Conservation (phyloP, 2,113 vertebrate genomes). For the Siniperca knerii region DNA sequence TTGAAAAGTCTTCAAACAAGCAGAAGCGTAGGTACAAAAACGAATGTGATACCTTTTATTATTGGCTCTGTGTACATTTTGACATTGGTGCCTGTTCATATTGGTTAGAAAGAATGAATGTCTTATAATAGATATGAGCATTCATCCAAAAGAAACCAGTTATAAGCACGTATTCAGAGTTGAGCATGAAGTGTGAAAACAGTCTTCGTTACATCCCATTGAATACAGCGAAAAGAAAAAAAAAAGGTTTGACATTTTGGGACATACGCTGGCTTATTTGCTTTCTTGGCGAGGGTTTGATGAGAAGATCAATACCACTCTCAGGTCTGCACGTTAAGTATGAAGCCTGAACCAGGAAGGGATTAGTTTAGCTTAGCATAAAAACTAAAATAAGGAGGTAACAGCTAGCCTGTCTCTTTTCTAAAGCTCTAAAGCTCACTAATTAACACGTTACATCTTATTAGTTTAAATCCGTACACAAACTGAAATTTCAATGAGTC, state of each 20-base stretch:
- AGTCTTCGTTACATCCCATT: not conserved
- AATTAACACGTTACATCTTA: not conserved
- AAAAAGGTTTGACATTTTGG: slow-evolving; percentile 13
- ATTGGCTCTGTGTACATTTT: slow-evolving; percentile 3
- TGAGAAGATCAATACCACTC: slow-evolving; percentile 1
- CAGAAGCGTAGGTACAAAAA: slow-evolving; percentile 13
- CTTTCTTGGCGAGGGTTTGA: not conserved
- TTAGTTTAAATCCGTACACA: not conserved
- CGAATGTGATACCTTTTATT: slow-evolving; percentile 1
- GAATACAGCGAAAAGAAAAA: not conserved
- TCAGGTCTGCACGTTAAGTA: not conserved
- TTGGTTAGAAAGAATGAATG: not conserved
- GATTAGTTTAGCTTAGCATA: not conserved
- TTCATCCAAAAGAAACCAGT: slow-evolving; percentile 16
- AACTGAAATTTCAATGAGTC: not conserved
- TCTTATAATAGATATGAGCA: slow-evolving; percentile 35
- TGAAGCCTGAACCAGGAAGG: not conserved
- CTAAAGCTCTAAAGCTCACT: not conserved
- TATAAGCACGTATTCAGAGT: not conserved
- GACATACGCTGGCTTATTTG: not conserved
- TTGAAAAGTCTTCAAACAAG: slow-evolving; percentile 57
- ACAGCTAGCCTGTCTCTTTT: not conserved
- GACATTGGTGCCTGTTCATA: not conserved
- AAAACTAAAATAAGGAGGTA: not conserved
- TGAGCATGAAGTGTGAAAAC: slow-evolving; percentile 13